Evolutionary conservation across 2,797 vertebrate species (phyloP).

Genomic region (Triplophysa yarkandensis): DNA sequence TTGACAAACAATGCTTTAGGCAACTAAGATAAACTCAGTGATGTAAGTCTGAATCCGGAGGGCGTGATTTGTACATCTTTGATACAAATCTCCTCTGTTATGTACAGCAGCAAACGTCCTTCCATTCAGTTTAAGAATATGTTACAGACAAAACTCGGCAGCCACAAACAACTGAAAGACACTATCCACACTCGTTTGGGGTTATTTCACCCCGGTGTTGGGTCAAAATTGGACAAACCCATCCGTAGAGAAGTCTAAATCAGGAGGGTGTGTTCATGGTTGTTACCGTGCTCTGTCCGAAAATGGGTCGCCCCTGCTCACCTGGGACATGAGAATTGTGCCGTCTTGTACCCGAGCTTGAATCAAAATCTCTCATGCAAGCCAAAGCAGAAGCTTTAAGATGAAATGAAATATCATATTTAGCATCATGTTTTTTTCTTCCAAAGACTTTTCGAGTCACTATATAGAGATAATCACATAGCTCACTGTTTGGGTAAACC

Average conservation of each 20-base stretch:
- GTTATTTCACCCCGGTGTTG: too few relatives aligned
- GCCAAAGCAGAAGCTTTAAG: slow-evolving; percentile 30
- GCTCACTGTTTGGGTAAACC: not conserved
- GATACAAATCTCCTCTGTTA: not conserved
- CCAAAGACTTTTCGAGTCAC: not conserved
- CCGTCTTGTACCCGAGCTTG: slow-evolving; percentile 21
- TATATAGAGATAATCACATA: not conserved
- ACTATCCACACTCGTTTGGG: not conserved
- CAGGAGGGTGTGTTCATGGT: slow-evolving; percentile 36
- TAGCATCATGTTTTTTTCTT: slow-evolving; percentile 15
- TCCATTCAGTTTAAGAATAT: not conserved
- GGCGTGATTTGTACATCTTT: not conserved
- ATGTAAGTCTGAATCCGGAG: not conserved
- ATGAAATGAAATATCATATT: not conserved
- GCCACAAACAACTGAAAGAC: not conserved
- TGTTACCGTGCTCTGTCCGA: slow-evolving; percentile 61
- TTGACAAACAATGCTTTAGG: not conserved
- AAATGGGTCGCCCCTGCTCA: slow-evolving; percentile 74
- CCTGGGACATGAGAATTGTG: slow-evolving; percentile 70
- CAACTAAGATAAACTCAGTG: not conserved
- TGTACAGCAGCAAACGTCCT: not conserved
- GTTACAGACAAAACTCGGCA: too few relatives aligned
- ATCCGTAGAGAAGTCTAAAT: slow-evolving; percentile 30
- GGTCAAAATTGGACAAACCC: too few relatives aligned
- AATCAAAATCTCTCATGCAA: slow-evolving; percentile 19